These are phyloP conservation scores for Pseudomugil gertrudae DNA, from an alignment of 2,797 vertebrate genomes.

Conservation along the genomic window DNA sequence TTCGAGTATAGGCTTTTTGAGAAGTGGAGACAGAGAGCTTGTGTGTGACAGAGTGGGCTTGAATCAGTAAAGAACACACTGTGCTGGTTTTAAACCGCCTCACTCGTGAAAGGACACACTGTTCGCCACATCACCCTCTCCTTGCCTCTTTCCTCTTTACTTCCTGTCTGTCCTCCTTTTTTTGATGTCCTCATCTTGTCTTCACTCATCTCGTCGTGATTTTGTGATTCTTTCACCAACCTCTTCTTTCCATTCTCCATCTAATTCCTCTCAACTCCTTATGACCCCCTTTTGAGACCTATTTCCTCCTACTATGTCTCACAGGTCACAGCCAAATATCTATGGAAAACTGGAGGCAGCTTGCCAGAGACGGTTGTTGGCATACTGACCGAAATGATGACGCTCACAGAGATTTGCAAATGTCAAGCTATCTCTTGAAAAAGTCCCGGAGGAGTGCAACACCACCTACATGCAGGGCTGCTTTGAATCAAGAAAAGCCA, in stretches of 20 bases:
- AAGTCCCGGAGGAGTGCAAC: slow-evolving; percentile 53
- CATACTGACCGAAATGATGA: slow-evolving; percentile 43
- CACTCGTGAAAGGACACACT: slow-evolving; percentile 76
- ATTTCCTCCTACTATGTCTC: background rate
- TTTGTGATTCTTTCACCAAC: slow-evolving; percentile 1
- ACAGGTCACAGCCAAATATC: slow-evolving; percentile 15
- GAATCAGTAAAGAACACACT: slow-evolving; percentile 73
- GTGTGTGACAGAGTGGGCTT: slow-evolving; percentile 57
- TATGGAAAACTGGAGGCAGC: slow-evolving; percentile 16
- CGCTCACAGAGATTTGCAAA: slow-evolving; percentile 61
- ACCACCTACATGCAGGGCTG: slow-evolving; percentile 61
- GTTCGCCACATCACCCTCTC: slow-evolving; percentile 55
- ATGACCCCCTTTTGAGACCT: background rate
- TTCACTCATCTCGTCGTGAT: background rate
- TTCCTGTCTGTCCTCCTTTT: slow-evolving; percentile 5
- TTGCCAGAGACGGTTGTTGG: slow-evolving; percentile 34
- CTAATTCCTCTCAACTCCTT: background rate
- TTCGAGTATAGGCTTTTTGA: slow-evolving; percentile 40
- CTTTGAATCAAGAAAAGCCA: slow-evolving; percentile 71
- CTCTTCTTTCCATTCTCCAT: background rate
- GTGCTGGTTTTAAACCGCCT: slow-evolving; percentile 70
- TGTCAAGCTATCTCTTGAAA: slow-evolving; percentile 62
- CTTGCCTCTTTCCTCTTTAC: slow-evolving; percentile 23
- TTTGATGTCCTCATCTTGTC: slow-evolving; percentile 4
- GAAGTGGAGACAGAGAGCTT: slow-evolving; percentile 57